Percentiles rank a stretch among this genome's conserved stretches.
phyloP scores from a whole-genome alignment of 2,797 vertebrate genomes.

The Hydrophis major region DNA sequence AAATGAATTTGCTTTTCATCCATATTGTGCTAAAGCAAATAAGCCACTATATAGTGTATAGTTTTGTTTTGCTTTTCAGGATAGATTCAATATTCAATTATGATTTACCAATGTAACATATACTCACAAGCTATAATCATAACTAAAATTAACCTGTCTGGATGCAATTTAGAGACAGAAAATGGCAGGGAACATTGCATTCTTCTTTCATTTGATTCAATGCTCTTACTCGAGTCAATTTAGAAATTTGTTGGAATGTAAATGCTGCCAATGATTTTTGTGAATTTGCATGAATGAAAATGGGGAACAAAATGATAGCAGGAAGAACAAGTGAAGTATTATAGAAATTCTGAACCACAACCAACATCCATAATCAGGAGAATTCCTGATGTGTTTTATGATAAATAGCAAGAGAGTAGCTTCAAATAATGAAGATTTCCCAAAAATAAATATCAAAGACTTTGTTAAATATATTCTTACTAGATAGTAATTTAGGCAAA shows the following conservation, averaged over 20 bases:
- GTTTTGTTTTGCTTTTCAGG: not conserved
- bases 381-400: not conserved
- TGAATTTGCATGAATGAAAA: not conserved
- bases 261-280: not conserved
- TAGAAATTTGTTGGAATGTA: not conserved
- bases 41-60: not conserved
- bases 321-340: not conserved
- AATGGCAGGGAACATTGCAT: not conserved
- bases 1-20: conserved; percentile 33
- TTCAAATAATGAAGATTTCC: not conserved
- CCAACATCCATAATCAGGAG: not conserved
- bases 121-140: not conserved
- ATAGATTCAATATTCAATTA: not conserved
- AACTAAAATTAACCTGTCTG: not conserved
- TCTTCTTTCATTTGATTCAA: not conserved
- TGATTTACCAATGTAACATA: not conserved
- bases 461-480: not conserved
- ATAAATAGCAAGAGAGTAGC: not conserved
- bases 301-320: not conserved
- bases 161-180: not conserved
- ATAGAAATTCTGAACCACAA: not conserved
- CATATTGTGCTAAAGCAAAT: not conserved
- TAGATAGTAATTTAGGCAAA: not conserved
- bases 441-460: not conserved
- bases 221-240: not conserved